Evolutionary conservation across 2,888 invertebrate genomes (phyloP).

Genomic region (Parascotia fuliginaria): DNA sequence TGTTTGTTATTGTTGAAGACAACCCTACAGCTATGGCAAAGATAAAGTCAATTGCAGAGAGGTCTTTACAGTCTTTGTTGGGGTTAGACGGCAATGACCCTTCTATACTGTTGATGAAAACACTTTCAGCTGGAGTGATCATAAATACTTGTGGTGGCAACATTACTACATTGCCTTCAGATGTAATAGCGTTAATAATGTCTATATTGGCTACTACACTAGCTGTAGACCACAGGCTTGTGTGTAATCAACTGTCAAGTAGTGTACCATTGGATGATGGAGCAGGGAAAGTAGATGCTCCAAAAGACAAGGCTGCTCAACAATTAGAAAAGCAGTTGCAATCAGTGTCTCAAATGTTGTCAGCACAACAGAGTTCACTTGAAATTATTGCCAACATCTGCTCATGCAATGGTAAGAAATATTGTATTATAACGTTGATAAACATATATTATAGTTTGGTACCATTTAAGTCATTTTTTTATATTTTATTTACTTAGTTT

Average conservation of each 20-base stretch:
- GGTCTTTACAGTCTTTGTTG: conserved; percentile 71
- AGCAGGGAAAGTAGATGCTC: conserved; percentile 56
- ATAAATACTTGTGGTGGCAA: conserved; percentile 82
- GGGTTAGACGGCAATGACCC: conserved; percentile 70
- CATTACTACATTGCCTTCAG: conserved; percentile 68
- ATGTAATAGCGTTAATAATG: conserved; percentile 80
- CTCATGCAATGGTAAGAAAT: conserved; percentile 85
- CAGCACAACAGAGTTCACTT: conserved; percentile 88
- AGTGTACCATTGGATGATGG: conserved; percentile 71
- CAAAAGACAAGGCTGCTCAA: conserved; percentile 70
- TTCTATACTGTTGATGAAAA: conserved; percentile 79
- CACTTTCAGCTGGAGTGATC: conserved; percentile 85
- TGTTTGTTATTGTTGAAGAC: conserved; percentile 90
- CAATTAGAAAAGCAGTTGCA: conserved; percentile 78
- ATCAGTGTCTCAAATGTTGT: conserved; percentile 84
- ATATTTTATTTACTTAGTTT: no score
- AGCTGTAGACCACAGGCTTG: conserved; percentile 80
- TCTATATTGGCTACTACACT: conserved; percentile 81
- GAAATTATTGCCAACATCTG: conserved; percentile 91
- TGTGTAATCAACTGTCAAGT: conserved; percentile 80
- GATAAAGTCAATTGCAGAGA: conserved; percentile 79
- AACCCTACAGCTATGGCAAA: conserved; percentile 86
- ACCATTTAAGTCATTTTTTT: no score
- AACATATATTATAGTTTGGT: no score
- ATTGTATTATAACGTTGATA: not conserved